A percentile compares a stretch with the other conserved stretches of the same genome.
Evolutionary conservation across 2,797 vertebrate genomes (phyloP).

Genomic region (Crocodylus rhombifer): DNA sequence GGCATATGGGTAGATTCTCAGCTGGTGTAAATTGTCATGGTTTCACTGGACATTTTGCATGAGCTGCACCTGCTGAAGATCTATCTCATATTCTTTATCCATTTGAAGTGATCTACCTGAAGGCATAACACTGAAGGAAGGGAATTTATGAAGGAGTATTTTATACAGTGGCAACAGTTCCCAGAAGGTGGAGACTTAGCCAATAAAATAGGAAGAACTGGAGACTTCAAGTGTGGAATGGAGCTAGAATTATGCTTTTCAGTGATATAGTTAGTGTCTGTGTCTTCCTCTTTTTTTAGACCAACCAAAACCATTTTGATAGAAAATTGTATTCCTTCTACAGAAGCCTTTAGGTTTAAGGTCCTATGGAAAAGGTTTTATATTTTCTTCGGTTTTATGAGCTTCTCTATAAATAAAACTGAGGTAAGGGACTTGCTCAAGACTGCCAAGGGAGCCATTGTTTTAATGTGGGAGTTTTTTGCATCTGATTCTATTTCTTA

Average conservation of each 20-base stretch:
- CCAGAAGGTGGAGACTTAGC: not conserved
- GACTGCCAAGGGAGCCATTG: not conserved
- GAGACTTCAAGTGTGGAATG: not conserved
- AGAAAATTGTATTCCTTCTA: not conserved
- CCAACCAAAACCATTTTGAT: not conserved
- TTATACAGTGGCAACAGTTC: not conserved
- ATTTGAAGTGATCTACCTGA: rapidly evolving
- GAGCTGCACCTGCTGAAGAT: not conserved
- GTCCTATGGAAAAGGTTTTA: not conserved
- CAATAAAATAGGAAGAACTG: not conserved
- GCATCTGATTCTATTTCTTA: too few species aligned
- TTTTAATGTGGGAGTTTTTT: not conserved
- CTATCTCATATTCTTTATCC: rapidly evolving
- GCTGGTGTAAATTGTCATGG: rapidly evolving
- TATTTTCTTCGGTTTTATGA: not conserved
- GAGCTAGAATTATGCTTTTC: not conserved
- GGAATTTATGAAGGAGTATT: not conserved
- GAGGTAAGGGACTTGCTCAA: not conserved
- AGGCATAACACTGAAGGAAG: rapidly evolving
- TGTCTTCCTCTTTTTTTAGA: not conserved
- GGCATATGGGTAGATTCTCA: not conserved
- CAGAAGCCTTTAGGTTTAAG: constrained; percentile 5
- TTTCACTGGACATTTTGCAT: not conserved
- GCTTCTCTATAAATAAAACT: not conserved
- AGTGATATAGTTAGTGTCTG: not conserved